phyloP scores from a whole-genome alignment of 2,113 vertebrate species.

The Petaurus breviceps region DNA sequence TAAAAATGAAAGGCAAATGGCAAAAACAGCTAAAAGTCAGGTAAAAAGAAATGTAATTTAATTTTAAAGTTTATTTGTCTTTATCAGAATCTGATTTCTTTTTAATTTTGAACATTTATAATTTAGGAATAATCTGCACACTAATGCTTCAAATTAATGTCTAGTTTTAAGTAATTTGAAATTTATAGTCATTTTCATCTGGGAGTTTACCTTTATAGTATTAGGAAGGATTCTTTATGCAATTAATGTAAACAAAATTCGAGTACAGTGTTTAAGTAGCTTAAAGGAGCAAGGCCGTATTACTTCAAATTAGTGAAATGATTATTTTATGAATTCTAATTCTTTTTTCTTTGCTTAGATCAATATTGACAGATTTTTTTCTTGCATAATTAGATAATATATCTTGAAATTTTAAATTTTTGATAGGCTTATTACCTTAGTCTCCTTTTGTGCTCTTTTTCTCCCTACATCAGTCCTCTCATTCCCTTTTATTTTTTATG shows the following conservation, averaged over 20 bases:
- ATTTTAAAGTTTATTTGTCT: not conserved
- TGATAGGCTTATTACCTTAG: not conserved
- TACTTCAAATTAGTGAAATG: constrained; percentile 10
- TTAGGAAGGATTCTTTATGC: constrained; percentile 2
- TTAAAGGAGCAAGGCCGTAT: not conserved
- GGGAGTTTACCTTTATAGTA: not conserved
- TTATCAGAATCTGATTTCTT: not conserved
- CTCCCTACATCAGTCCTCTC: not conserved
- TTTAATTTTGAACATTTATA: not conserved
- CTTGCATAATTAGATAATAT: constrained; percentile 26
- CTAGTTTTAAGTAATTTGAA: not conserved
- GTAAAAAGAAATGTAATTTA: not conserved
- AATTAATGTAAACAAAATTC: constrained; percentile 20
- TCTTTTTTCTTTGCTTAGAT: constrained; percentile 5
- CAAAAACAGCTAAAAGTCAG: not conserved
- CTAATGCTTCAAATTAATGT: not conserved
- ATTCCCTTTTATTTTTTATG: constrained; percentile 16
- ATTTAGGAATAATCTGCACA: not conserved
- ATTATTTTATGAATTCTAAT: not conserved
- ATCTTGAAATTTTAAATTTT: constrained; percentile 13
- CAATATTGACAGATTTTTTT: not conserved
- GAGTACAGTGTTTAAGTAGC: not conserved
- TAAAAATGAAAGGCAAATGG: not conserved
- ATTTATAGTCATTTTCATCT: not conserved
- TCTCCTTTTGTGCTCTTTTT: constrained; percentile 2